Percentiles rank a stretch among this genome's conserved stretches.
These are phyloP conservation scores for Ladona fulva DNA, from an alignment of 1,140 invertebrate genomes.

Conservation along the genomic window DNA sequence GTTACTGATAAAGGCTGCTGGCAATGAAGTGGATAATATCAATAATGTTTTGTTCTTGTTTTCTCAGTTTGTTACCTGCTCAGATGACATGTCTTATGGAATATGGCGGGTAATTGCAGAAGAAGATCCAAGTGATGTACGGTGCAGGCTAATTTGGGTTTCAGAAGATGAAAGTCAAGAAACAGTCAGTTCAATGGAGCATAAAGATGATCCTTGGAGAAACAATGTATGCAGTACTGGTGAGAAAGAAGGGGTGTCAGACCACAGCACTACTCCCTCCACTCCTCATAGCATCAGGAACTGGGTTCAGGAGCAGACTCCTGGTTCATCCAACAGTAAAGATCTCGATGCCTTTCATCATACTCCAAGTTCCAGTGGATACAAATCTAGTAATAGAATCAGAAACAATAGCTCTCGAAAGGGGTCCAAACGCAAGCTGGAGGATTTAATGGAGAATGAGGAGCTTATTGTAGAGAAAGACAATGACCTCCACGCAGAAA, in stretches of 20 bases:
- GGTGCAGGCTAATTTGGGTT: constrained; percentile 43
- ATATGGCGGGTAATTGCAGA: constrained; percentile 61
- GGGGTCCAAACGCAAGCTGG: background rate
- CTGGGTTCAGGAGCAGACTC: background rate
- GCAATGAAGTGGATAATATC: too few relatives aligned
- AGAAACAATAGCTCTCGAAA: background rate
- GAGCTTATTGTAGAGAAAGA: constrained; percentile 16
- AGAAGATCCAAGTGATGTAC: constrained; percentile 38
- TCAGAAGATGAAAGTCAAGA: constrained; percentile 34
- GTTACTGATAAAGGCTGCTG: too few relatives aligned
- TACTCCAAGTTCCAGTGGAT: background rate
- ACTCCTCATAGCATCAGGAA: constrained; percentile 10
- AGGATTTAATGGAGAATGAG: background rate
- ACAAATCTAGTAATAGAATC: background rate
- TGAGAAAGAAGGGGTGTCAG: constrained; percentile 12
- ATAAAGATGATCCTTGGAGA: constrained; percentile 31
- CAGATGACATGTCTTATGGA: constrained; percentile 66
- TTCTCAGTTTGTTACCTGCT: constrained; percentile 60
- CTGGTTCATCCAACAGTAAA: background rate
- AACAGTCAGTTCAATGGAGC: constrained; percentile 21
- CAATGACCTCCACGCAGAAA: constrained; percentile 24
- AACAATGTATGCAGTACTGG: constrained; percentile 23
- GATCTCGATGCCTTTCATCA: background rate
- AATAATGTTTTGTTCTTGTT: background rate
- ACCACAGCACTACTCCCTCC: background rate